A percentile compares a stretch with the other conserved stretches of the same genome.
These are phyloP conservation scores for Drosophila sp. DNA, from an alignment of 1,140 invertebrate species.

Conservation along the genomic window DNA sequence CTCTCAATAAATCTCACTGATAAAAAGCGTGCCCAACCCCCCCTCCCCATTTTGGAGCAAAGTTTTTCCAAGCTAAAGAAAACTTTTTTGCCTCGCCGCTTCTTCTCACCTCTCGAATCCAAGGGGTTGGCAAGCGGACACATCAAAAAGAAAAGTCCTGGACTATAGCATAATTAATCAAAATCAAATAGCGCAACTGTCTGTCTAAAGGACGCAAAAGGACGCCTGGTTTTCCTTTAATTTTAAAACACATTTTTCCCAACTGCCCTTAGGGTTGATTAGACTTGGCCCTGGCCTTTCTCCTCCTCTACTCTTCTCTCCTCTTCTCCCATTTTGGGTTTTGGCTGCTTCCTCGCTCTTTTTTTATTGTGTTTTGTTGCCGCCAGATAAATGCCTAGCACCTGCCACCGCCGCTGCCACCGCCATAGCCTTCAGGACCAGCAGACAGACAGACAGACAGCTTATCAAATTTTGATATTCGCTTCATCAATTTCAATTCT, in stretches of 20 bases:
- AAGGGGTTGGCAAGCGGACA: conserved; percentile 44
- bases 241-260: conserved; percentile 41
- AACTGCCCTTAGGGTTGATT: conserved; percentile 55
- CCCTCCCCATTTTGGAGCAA: conserved; percentile 25
- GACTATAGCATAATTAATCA: conserved; percentile 75
- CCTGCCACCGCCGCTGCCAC: conserved; percentile 57
- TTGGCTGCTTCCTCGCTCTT: conserved; percentile 9
- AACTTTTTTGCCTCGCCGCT: conserved; percentile 48
- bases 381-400: conserved; percentile 59
- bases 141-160: conserved; percentile 58
- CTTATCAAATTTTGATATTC: conserved; percentile 65
- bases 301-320: conserved; percentile 3
- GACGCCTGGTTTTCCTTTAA: conserved; percentile 40
- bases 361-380: conserved; percentile 32
- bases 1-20: conserved; percentile 77
- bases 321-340: conserved; percentile 13
- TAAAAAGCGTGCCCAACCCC: conserved; percentile 58
- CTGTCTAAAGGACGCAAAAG: conserved; percentile 40
- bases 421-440: conserved; percentile 12
- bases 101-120: conserved; percentile 55
- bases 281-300: conserved; percentile 24
- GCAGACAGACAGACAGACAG: conserved; percentile 47
- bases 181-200: conserved; percentile 78
- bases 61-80: conserved; percentile 48
- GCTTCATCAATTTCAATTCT: conserved; percentile 76